phyloP scores from a whole-genome alignment of 2,888 invertebrate genomes.

The Chrysolina americana region DNA sequence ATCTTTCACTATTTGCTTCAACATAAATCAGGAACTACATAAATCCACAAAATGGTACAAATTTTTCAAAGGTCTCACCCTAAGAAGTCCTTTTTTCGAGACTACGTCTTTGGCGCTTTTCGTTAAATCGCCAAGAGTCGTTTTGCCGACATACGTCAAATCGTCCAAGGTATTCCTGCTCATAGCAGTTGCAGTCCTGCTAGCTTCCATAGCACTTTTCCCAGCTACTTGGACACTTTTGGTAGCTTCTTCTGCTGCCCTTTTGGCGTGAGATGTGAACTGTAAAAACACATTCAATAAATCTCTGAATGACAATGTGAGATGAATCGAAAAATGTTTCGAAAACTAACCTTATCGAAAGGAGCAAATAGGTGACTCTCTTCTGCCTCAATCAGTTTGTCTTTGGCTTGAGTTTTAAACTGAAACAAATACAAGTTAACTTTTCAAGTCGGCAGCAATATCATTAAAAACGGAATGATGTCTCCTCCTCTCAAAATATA shows the following conservation, averaged over 20 bases:
- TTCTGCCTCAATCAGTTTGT: slow-evolving; percentile 77
- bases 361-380: slow-evolving; percentile 84
- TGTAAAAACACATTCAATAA: slow-evolving; percentile 61
- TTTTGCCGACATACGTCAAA: slow-evolving; percentile 90
- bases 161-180: slow-evolving; percentile 92
- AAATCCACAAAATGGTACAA: background rate
- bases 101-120: slow-evolving; percentile 93
- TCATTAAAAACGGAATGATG: no score
- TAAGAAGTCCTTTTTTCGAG: slow-evolving; percentile 86
- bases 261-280: slow-evolving; percentile 90
- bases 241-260: slow-evolving; percentile 86
- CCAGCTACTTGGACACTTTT: slow-evolving; percentile 89
- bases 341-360: slow-evolving; percentile 81
- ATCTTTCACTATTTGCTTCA: no score
- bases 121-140: slow-evolving; percentile 89
- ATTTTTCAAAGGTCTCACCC: slow-evolving; percentile 70
- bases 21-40: no score
- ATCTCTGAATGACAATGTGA: slow-evolving; percentile 15
- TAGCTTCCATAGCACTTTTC: slow-evolving; percentile 87
- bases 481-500: no score
- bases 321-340: no score
- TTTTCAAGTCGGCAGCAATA: no score
- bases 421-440: slow-evolving; percentile 61
- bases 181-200: slow-evolving; percentile 89
- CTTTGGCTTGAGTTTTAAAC: slow-evolving; percentile 76